Percentiles rank a stretch among this genome's conserved stretches.
Evolutionary conservation across 2,888 invertebrate species (phyloP).

Genomic region (Leptinotarsa haldemani): DNA sequence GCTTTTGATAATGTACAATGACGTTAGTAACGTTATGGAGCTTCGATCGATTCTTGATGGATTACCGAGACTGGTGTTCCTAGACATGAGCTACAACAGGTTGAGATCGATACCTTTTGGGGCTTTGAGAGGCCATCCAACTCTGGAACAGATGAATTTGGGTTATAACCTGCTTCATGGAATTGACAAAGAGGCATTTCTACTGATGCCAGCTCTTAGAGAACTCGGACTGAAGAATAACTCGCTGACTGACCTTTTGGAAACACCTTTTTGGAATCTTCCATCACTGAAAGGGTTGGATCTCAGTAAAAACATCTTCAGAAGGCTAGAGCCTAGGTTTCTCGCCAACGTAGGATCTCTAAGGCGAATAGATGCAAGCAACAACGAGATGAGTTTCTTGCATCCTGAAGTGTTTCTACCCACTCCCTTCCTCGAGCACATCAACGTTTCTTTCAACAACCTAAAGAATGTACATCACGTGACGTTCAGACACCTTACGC

Average conservation of each 20-base stretch:
- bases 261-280: conserved; percentile 85
- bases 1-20: conserved; percentile 80
- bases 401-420: conserved; percentile 81
- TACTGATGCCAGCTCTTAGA: conserved; percentile 84
- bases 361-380: conserved; percentile 80
- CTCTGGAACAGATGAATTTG: conserved; percentile 82
- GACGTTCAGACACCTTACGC: conserved; percentile 79
- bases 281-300: conserved; percentile 87
- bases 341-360: conserved; percentile 81
- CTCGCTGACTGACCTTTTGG: conserved; percentile 78
- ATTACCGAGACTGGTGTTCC: conserved; percentile 79
- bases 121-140: conserved; percentile 81
- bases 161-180: conserved; percentile 81
- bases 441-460: conserved; percentile 83
- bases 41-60: conserved; percentile 81
- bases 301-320: conserved; percentile 80
- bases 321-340: conserved; percentile 77
- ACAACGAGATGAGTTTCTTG: conserved; percentile 77
- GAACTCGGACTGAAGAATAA: conserved; percentile 87
- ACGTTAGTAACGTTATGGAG: conserved; percentile 80
- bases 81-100: conserved; percentile 84
- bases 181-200: conserved; percentile 83
- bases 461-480: conserved; percentile 78
- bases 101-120: conserved; percentile 83
- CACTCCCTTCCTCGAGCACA: conserved; percentile 79